A percentile compares a stretch with the other conserved stretches of the same genome.
Evolutionary conservation across 1,140 invertebrate genomes (phyloP).

Genomic region (Bombus pascuorum): DNA sequence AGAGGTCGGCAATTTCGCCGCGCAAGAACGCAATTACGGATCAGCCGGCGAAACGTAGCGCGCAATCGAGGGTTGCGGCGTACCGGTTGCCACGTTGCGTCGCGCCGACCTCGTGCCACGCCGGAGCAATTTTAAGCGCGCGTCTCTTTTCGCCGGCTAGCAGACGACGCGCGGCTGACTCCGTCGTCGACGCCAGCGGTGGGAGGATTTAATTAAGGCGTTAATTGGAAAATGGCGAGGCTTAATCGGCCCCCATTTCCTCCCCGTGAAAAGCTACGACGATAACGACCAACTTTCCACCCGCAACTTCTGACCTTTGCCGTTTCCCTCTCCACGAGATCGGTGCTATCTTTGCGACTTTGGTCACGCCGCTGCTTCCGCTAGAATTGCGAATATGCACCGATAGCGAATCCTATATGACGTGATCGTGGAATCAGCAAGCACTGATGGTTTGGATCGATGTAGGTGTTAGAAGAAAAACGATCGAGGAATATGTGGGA

Average conservation of each 20-base stretch:
- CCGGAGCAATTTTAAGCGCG: constrained; percentile 41
- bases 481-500: no score
- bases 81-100: neutral
- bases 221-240: constrained; percentile 78
- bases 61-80: constrained; percentile 47
- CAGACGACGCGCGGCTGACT: constrained; percentile 33
- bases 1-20: constrained; percentile 36
- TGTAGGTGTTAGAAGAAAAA: neutral
- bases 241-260: constrained; percentile 77
- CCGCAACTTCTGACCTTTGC: constrained; percentile 63
- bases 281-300: constrained; percentile 77
- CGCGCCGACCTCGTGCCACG: neutral
- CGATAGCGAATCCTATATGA: no score
- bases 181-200: constrained; percentile 8
- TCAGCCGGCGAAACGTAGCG: constrained; percentile 38
- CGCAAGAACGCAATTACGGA: constrained; percentile 65
- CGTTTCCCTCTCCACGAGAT: neutral
- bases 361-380: neutral
- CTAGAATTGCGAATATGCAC: neutral
- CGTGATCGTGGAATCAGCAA: neutral
- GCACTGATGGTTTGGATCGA: neutral
- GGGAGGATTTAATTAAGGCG: constrained; percentile 76
- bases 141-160: constrained; percentile 43
- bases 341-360: constrained; percentile 13
- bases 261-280: constrained; percentile 74